A percentile compares a stretch with the other conserved stretches of the same genome.
Conservation (phyloP, 2,797 vertebrate genomes). For the Squalus acanthias region DNA sequence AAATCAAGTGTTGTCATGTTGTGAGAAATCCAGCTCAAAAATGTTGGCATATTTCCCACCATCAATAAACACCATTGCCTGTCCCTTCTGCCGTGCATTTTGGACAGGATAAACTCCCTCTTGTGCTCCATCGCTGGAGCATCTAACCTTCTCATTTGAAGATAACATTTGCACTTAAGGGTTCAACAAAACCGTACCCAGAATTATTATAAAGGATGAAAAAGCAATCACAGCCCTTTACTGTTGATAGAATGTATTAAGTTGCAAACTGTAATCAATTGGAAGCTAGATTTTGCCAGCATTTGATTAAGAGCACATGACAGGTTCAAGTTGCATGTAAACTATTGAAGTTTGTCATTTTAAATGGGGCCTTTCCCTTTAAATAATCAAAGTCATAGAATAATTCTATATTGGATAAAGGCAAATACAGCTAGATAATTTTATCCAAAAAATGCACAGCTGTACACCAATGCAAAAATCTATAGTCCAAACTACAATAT, state of each 20-base stretch:
- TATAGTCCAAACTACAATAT: neutral
- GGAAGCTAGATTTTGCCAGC: neutral
- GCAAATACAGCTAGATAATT: neutral
- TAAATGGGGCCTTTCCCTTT: neutral
- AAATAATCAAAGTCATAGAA: neutral
- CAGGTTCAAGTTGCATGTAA: neutral
- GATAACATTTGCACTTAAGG: neutral
- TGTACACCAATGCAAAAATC: neutral
- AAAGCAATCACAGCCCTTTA: neutral
- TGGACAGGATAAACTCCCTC: neutral
- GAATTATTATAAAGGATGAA: neutral
- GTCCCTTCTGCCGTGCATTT: neutral
- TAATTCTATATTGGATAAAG: neutral
- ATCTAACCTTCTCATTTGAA: neutral
- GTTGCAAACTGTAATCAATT: neutral
- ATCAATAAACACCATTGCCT: neutral
- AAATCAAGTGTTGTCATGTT: neutral
- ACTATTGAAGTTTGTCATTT: constrained; percentile 9
- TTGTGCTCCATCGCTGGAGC: neutral
- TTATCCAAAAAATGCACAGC: neutral
- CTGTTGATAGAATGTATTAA: neutral
- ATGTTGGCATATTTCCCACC: neutral
- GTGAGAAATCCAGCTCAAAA: neutral
- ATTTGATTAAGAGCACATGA: constrained; percentile 9
- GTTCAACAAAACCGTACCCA: neutral